Evolutionary conservation across 2,888 invertebrate species (phyloP), one percentile per base, ranked within the genome.

Genomic region (Eulithis prunata): DNA sequence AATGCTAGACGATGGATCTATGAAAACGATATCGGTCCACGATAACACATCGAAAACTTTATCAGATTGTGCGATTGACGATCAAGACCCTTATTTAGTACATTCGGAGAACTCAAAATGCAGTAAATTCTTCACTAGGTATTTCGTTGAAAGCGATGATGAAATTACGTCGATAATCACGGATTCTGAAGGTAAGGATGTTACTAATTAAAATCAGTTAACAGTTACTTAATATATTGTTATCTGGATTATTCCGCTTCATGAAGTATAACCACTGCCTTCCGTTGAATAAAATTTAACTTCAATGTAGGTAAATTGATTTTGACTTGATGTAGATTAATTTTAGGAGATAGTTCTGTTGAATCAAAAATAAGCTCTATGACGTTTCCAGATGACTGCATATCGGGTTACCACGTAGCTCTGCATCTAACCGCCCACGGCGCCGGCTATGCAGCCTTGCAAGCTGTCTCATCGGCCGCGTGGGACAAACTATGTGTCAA

Each of bases 341-440:
- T 41, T 41, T 41, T 1, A 10, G 8, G 41, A 10, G 41, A 41
- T 32, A 6, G 32, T 41, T 41, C 8, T 8, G 41, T 41, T 41
- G 0, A 41, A 41, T 1, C 41, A 41, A 10, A 11, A 8, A 0
- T 41, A 41, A 41, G 41, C 41, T 52, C 12, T 36, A 32, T 12
- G 32, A 2, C 13, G 13, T 2, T 38, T n/a, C 5, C 63, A 64
- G 96, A 96, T 79, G 96, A 96, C 86, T 94, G 95, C 71, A 94
- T 96, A 71, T 93, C 93, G 0, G 96, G 95, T 8, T 96, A 96
- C 86, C 95, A 96, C 81, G 96, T 95, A 81, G 96, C 96, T 56
- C 90, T 97, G 72, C 96, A 96, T 57, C 93, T 96, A 75, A 94
- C 95, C 62, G 96, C 96, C 4, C 95, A 95, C 82, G 96, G 96